Conservation (phyloP, 2,113 vertebrate species). For the Piaya cayana region DNA sequence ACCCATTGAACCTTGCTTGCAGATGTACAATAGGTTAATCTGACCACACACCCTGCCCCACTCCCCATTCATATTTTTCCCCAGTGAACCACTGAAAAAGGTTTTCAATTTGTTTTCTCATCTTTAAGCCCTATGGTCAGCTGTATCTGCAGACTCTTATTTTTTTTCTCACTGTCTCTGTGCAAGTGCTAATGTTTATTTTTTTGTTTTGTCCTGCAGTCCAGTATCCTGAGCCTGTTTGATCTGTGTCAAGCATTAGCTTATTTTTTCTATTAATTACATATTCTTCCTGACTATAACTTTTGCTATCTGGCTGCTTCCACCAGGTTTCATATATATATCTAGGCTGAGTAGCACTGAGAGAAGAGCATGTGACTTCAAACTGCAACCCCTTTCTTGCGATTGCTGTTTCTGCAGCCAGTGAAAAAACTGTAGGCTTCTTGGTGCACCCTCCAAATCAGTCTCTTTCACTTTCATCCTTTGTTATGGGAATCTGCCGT, state of each 20-base stretch:
- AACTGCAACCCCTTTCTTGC: not conserved
- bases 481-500: not conserved
- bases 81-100: not conserved
- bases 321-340: not conserved
- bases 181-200: not conserved
- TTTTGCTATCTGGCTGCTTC: not conserved
- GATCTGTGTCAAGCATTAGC: not conserved
- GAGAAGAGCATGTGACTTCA: not conserved
- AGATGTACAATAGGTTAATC: not conserved
- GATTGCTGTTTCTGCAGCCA: not conserved
- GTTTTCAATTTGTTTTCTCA: not conserved
- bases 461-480: not conserved
- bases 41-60: rapidly evolving
- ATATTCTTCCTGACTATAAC: not conserved
- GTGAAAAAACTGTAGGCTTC: not conserved
- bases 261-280: not conserved
- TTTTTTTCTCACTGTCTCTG: not conserved
- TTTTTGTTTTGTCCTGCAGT: not conserved
- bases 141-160: not conserved
- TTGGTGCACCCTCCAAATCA: not conserved
- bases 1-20: not conserved
- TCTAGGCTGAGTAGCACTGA: not conserved
- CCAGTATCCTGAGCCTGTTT: not conserved
- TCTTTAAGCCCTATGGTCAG: not conserved
- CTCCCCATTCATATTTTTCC: not conserved